These are phyloP conservation scores for Caenorhabditis briggsae DNA, from an alignment of 1,140 invertebrate genomes.

Conservation along the genomic window DNA sequence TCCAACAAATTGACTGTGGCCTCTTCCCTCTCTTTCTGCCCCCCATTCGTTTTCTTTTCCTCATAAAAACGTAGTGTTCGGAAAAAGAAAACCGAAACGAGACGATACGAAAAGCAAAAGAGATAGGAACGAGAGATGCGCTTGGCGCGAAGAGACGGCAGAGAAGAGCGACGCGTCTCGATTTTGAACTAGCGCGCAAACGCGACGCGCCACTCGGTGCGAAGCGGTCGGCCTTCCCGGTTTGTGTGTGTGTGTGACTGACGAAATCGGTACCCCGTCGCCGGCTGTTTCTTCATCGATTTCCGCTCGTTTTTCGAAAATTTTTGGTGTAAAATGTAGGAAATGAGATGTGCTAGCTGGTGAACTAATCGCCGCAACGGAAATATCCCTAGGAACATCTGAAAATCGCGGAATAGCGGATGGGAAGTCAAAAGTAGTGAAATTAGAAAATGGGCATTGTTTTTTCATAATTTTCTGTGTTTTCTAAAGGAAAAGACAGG, in stretches of 20 bases:
- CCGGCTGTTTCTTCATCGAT: conserved; percentile 23
- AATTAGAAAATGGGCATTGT: too few relatives aligned
- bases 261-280: conserved; percentile 37
- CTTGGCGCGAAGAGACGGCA: too few relatives aligned
- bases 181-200: conserved; percentile 33
- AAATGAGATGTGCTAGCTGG: neutral
- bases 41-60: neutral
- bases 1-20: conserved; percentile 2
- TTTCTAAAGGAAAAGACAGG: too few relatives aligned
- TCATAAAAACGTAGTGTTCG: conserved; percentile 19
- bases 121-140: neutral
- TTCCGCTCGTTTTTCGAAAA: conserved; percentile 1
- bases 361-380: neutral
- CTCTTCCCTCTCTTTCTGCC: neutral
- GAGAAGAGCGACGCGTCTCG: neutral
- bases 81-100: neutral
- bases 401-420: neutral
- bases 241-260: conserved; percentile 21
- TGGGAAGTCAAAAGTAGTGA: too few relatives aligned
- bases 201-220: conserved; percentile 14
- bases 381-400: neutral
- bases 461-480: too few relatives aligned
- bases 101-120: neutral
- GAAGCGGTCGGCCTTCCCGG: conserved; percentile 50
- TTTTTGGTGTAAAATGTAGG: neutral